Evolutionary conservation across 2,888 invertebrate species (phyloP).

Genomic region (Apeira syringaria): DNA sequence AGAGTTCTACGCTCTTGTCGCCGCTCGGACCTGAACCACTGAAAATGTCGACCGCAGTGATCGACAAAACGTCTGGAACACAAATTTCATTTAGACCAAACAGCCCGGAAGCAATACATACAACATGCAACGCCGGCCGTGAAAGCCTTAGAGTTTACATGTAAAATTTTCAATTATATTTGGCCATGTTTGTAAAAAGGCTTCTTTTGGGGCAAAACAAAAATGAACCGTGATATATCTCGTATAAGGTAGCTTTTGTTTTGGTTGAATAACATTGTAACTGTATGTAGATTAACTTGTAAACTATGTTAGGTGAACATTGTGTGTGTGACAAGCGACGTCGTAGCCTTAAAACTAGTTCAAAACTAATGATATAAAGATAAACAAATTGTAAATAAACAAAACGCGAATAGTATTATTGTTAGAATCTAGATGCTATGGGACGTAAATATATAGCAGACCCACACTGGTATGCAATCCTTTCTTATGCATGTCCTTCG

Average conservation of each 20-base stretch:
- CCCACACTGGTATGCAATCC: slow-evolving; percentile 51
- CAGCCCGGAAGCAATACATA: too few relatives aligned
- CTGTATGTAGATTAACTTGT: slow-evolving; percentile 40
- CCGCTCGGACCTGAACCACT: too few relatives aligned
- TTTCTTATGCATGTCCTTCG: slow-evolving; percentile 33
- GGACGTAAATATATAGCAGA: slow-evolving; percentile 52
- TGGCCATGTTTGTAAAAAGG: neutral
- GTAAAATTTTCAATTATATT: too few relatives aligned
- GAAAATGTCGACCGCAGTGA: too few relatives aligned
- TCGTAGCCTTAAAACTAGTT: slow-evolving; percentile 83
- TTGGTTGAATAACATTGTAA: neutral
- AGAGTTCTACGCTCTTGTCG: too few relatives aligned
- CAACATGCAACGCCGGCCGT: too few relatives aligned
- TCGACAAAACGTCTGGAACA: too few relatives aligned
- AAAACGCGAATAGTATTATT: slow-evolving; percentile 65
- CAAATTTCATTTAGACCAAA: too few relatives aligned
- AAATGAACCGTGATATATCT: too few relatives aligned
- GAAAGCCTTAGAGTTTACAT: too few relatives aligned
- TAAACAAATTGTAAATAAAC: slow-evolving; percentile 67
- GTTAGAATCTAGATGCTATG: slow-evolving; percentile 64
- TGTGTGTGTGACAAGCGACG: slow-evolving; percentile 72
- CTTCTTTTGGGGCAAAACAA: neutral
- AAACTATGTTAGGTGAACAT: slow-evolving; percentile 56
- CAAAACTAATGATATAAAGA: slow-evolving; percentile 75
- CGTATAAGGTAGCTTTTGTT: neutral